These are phyloP conservation scores for Chelon auratus DNA, from an alignment of 2,797 vertebrate genomes.

Conservation along the genomic window DNA sequence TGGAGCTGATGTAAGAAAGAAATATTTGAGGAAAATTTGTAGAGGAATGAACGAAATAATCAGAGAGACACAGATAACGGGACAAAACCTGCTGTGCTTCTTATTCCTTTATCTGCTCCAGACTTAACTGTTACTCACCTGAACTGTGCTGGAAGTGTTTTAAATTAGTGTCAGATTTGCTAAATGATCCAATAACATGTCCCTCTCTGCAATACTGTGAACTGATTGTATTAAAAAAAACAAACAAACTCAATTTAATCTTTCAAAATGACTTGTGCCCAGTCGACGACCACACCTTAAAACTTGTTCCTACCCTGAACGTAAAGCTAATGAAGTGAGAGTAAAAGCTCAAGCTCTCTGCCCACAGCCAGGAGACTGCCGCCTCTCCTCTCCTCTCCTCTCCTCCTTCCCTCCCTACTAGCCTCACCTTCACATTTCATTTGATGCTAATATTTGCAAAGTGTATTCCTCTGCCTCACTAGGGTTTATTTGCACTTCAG, in stretches of 20 bases:
- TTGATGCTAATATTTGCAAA: conserved; percentile 75
- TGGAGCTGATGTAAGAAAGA: conserved; percentile 5
- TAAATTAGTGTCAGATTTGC: conserved; percentile 70
- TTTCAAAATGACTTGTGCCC: no score
- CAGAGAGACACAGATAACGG: neutral
- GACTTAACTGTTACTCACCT: conserved; percentile 63
- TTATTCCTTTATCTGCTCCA: no score
- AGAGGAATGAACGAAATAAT: conserved; percentile 7
- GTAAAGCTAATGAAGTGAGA: conserved; percentile 52
- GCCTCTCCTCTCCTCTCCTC: conserved; percentile 25
- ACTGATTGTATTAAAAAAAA: no score
- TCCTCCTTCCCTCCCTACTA: conserved; percentile 20
- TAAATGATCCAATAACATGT: conserved; percentile 45
- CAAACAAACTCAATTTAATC: no score
- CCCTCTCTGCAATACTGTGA: no score
- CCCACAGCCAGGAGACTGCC: conserved; percentile 28
- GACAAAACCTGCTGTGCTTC: no score
- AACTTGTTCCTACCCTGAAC: conserved; percentile 29
- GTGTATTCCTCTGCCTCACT: conserved; percentile 58
- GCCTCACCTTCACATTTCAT: conserved; percentile 80
- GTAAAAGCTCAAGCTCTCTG: conserved; percentile 36
- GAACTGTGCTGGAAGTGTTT: conserved; percentile 45
- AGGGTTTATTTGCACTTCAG: conserved; percentile 71
- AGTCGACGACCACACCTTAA: conserved; percentile 51
- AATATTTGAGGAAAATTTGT: conserved; percentile 20